A percentile compares a stretch with the other conserved stretches of the same genome.
Evolutionary conservation across 2,797 vertebrate genomes (phyloP).

Genomic region (Sebastes umbrosus): DNA sequence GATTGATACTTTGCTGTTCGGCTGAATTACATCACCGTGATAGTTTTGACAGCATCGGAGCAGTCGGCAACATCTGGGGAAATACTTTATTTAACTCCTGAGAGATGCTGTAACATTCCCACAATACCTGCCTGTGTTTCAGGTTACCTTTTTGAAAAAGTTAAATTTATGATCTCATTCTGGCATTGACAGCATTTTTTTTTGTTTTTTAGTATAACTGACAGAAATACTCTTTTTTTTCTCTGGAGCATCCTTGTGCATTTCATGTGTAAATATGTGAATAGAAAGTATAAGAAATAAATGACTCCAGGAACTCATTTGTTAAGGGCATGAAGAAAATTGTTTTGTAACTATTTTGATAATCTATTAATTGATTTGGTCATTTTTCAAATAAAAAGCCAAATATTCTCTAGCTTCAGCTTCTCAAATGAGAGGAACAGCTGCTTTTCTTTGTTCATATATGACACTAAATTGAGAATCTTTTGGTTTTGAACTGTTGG

Average conservation of each 20-base stretch:
- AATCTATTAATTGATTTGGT: background rate
- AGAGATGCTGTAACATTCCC: background rate
- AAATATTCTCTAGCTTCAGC: background rate
- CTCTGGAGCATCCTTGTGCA: background rate
- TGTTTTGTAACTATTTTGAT: too few species aligned
- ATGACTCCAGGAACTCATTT: background rate
- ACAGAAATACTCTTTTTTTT: background rate
- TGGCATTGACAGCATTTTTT: background rate
- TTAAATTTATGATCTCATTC: background rate
- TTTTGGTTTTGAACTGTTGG: too few species aligned
- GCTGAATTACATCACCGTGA: background rate
- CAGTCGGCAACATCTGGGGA: background rate
- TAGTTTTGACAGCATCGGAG: background rate
- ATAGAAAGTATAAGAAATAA: background rate
- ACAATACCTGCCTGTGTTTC: background rate
- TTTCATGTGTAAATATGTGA: background rate
- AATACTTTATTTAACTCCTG: background rate
- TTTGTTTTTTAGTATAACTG: background rate
- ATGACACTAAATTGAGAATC: background rate
- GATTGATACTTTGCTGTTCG: background rate
- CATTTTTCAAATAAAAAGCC: background rate
- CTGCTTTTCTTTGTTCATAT: background rate
- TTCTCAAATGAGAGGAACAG: background rate
- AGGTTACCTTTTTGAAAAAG: background rate
- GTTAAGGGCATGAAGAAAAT: background rate